These are phyloP conservation scores for Scomber japonicus DNA, from an alignment of 2,113 vertebrate genomes.

Conservation along the genomic window DNA sequence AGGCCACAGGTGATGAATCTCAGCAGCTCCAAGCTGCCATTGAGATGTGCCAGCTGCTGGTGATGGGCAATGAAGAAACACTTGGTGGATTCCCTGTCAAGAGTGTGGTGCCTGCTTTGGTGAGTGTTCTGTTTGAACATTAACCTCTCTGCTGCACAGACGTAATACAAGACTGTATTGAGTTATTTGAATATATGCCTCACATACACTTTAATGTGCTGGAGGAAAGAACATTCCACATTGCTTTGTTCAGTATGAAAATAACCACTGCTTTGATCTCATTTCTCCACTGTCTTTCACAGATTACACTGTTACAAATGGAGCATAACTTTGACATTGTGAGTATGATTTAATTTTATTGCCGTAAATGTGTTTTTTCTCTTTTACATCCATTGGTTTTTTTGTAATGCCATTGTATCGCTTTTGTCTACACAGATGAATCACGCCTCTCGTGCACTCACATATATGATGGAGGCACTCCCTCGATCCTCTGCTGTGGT, in stretches of 20 bases:
- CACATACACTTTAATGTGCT: background rate
- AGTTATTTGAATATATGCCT: background rate
- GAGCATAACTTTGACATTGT: conserved; percentile 99
- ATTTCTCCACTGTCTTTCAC: conserved; percentile 27
- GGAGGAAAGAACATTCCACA: background rate
- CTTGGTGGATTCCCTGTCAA: conserved; percentile 99
- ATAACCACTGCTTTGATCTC: too few relatives aligned
- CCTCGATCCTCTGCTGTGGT: conserved; percentile 98
- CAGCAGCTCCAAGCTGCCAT: conserved; percentile 98
- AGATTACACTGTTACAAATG: conserved; percentile 99
- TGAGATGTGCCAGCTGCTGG: conserved; percentile 98
- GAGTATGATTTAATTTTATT: conserved; percentile 81
- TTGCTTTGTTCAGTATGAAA: background rate
- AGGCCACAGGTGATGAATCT: conserved; percentile 97
- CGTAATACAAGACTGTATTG: background rate
- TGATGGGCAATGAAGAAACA: conserved; percentile 99
- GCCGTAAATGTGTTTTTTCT: background rate
- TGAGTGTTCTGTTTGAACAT: conserved; percentile 75
- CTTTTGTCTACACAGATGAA: conserved; percentile 89
- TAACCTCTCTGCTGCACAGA: background rate
- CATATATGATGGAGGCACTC: conserved; percentile 99
- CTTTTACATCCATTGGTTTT: background rate
- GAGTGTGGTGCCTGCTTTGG: conserved; percentile 98
- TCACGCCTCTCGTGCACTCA: conserved; percentile 98
- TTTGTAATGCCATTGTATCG: conserved; percentile 2